Percentiles rank a stretch among this genome's conserved stretches.
phyloP scores from a whole-genome alignment of 1,140 invertebrate species.

The Dendrolimus punctatus region DNA sequence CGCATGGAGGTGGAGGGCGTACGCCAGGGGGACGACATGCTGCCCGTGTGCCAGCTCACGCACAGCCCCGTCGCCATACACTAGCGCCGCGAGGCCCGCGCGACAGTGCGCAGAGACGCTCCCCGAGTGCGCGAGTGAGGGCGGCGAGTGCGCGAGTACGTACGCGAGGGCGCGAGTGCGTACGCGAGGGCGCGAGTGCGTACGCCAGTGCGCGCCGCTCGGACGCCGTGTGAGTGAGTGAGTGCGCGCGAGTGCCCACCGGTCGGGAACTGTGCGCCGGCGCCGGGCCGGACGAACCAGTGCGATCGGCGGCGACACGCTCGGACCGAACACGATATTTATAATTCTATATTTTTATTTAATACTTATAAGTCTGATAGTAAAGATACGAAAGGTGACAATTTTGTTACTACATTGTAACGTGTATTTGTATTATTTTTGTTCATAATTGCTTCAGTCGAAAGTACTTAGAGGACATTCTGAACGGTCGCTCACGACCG shows the following conservation, averaged over 20 bases:
- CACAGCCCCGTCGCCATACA: slow-evolving; percentile 64
- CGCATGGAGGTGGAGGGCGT: slow-evolving; percentile 61
- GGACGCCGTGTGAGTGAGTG: neutral
- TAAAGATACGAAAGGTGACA: slow-evolving; percentile 47
- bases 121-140: neutral
- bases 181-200: neutral
- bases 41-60: slow-evolving; percentile 46
- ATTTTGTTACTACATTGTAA: slow-evolving; percentile 42
- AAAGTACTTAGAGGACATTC: slow-evolving; percentile 54
- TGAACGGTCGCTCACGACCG: slow-evolving; percentile 19
- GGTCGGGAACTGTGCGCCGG: slow-evolving; percentile 3
- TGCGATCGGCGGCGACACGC: slow-evolving; percentile 5
- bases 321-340: slow-evolving; percentile 55
- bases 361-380: slow-evolving; percentile 67
- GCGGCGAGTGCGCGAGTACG: neutral
- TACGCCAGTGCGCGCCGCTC: slow-evolving; percentile 2
- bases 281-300: neutral
- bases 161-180: slow-evolving; percentile 2
- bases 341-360: slow-evolving; percentile 69
- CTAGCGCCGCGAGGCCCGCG: slow-evolving; percentile 25
- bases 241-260: neutral
- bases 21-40: slow-evolving; percentile 46
- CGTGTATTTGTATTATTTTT: slow-evolving; percentile 52
- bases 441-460: slow-evolving; percentile 58
- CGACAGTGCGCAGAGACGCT: neutral